These are phyloP conservation scores for Stomatorhinus ivindoensis DNA, from an alignment of 2,113 vertebrate species.

Conservation along the genomic window DNA sequence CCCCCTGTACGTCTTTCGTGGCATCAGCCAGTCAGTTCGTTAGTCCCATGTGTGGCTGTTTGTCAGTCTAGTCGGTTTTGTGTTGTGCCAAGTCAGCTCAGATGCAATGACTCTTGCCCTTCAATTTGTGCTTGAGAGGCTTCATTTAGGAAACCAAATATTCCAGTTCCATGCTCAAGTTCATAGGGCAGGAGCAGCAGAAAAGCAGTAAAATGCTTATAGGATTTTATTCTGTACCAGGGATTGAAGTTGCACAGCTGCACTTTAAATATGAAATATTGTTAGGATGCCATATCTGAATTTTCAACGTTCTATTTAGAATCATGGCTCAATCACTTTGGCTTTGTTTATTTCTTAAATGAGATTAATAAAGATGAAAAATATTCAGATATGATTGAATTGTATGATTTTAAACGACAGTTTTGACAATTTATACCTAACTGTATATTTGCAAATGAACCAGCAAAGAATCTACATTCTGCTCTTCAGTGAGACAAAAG, in stretches of 20 bases:
- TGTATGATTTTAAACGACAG: neutral
- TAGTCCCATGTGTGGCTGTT: constrained; percentile 51
- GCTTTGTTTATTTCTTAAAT: neutral
- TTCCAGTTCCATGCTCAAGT: neutral
- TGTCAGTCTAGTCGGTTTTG: constrained; percentile 42
- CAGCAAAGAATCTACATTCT: neutral
- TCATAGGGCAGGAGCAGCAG: neutral
- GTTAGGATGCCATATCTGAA: neutral
- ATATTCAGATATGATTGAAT: neutral
- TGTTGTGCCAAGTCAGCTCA: constrained; percentile 49
- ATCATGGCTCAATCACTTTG: neutral
- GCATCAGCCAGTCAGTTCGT: constrained; percentile 37
- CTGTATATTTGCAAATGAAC: neutral
- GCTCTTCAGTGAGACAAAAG: neutral
- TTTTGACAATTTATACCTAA: neutral
- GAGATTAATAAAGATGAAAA: neutral
- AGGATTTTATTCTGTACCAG: neutral
- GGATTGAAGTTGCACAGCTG: neutral
- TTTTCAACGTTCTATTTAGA: neutral
- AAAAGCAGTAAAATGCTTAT: neutral
- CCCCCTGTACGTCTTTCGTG: constrained; percentile 36
- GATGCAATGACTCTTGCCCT: neutral
- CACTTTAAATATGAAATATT: neutral
- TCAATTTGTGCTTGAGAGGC: neutral
- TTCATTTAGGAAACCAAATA: neutral